phyloP scores from a whole-genome alignment of 2,888 invertebrate species.

The Chironomus tentans region DNA sequence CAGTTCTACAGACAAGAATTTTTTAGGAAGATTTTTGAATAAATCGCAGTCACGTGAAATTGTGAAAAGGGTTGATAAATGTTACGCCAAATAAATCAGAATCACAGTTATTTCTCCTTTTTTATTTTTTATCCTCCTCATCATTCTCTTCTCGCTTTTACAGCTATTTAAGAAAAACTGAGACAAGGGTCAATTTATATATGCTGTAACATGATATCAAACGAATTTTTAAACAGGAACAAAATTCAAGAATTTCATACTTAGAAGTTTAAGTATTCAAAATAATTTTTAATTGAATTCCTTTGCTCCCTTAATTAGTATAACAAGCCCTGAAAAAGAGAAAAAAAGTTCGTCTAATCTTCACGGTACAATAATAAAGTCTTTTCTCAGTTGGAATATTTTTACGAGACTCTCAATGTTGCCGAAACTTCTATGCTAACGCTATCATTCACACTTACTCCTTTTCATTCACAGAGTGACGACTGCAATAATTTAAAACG shows the following conservation, averaged over 20 bases:
- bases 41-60: background rate
- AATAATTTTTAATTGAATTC: too few species aligned
- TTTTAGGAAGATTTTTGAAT: background rate
- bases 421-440: too few species aligned
- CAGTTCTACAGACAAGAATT: too few species aligned
- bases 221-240: too few species aligned
- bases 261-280: too few species aligned
- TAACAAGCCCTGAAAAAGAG: background rate
- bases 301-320: too few species aligned
- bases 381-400: background rate
- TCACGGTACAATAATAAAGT: constrained; percentile 20
- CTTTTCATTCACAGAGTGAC: background rate
- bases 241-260: too few species aligned
- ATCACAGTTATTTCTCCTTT: background rate
- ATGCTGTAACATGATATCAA: too few species aligned
- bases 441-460: too few species aligned
- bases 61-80: constrained; percentile 25
- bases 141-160: background rate
- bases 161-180: background rate
- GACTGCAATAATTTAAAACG: background rate
- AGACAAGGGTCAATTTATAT: too few species aligned
- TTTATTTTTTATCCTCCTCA: background rate
- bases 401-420: background rate
- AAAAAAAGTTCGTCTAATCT: constrained; percentile 1
- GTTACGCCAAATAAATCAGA: constrained; percentile 23